A percentile compares a stretch with the other conserved stretches of the same genome.
Evolutionary conservation across 2,797 vertebrate genomes (phyloP).

Genomic region (Vespertilio murinus): DNA sequence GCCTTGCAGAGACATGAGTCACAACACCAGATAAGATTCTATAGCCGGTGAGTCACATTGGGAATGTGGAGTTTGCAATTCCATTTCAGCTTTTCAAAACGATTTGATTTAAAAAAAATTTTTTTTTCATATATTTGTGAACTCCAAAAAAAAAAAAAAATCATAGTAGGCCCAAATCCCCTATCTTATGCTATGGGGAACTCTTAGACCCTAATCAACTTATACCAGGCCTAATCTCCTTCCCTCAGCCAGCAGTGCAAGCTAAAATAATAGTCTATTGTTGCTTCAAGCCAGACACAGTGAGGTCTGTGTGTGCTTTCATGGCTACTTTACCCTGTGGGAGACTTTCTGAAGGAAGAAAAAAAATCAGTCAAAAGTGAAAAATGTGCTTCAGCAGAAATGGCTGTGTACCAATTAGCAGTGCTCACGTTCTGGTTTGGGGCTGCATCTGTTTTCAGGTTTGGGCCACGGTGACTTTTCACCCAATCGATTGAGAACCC

Average conservation of each 20-base stretch:
- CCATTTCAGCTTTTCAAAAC: slow-evolving; percentile 26
- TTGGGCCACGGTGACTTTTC: slow-evolving; percentile 47
- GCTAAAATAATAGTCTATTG: slow-evolving; percentile 78
- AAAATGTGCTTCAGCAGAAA: neutral
- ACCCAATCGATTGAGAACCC: slow-evolving; percentile 46
- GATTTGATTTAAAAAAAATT: neutral
- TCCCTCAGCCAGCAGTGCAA: slow-evolving; percentile 70
- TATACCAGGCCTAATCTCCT: slow-evolving; percentile 71
- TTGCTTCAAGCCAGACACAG: slow-evolving; percentile 81
- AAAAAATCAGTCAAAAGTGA: neutral
- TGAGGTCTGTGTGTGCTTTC: slow-evolving; percentile 75
- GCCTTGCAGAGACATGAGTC: neutral
- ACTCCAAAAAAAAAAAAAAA: neutral
- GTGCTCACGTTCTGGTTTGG: neutral
- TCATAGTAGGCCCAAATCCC: neutral
- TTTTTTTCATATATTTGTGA: neutral
- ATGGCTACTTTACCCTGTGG: slow-evolving; percentile 65
- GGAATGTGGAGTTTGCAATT: neutral
- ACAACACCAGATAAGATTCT: neutral
- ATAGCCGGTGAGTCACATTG: neutral
- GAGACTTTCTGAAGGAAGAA: slow-evolving; percentile 64
- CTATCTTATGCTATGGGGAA: slow-evolving; percentile 68
- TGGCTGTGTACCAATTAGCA: neutral
- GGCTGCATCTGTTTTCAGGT: neutral
- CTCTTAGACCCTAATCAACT: slow-evolving; percentile 68